Base-by-base conservation (phyloP, 2,113 vertebrate genomes). In the Osmerus mordax region DNA sequence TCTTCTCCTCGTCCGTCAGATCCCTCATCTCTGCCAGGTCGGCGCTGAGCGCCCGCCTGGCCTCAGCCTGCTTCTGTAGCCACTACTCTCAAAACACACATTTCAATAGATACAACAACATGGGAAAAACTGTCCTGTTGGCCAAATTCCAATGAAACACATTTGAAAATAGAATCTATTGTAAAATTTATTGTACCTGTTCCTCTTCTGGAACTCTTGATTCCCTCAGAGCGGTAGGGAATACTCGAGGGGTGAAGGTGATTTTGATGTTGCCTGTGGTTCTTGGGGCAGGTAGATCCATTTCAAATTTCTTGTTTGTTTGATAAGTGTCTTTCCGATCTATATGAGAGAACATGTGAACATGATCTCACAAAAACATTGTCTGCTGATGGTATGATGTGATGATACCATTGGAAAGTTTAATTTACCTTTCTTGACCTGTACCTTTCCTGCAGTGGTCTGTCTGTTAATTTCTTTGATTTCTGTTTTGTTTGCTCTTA, bases 201-300 rank as follows among this genome's bases (percentile, higher is more conserved):
- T 98, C 95, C 65, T 99, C 97, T 81, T 96, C 94, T 3, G 87
- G 83, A 0, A 94, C 18, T 0, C 80, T 85, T 13, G 97, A 98
- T 80, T 99, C 97, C 63, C 97, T 86, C 13, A 96, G 88, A 2
- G 97, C 94, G 1, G 95, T 98, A 15, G 95, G 96, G 78, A 99
- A 99, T 23, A 92, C 91, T 7, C 96, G 89, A 15, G 94, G 92
- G 0, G 95, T 99, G 59, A 98, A 99, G 7, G 71, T 89, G 79
- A 98, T 84, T 74, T 88, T 69, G 75, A 99, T 95, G 67, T 75
- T 94, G 71, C 94, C 90, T 4, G 70, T n/a, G 3, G 75, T 62
- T 65, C 97, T 93, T n/a, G 95, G 95, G 72, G 89, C 85, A 65
- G 94, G 94, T 23, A 94, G 54, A 11, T 65, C 68, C 1, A 79